A percentile compares a stretch with the other conserved stretches of the same genome.
Conservation (phyloP, 2,888 invertebrate genomes). For the Nudaria mundana region DNA sequence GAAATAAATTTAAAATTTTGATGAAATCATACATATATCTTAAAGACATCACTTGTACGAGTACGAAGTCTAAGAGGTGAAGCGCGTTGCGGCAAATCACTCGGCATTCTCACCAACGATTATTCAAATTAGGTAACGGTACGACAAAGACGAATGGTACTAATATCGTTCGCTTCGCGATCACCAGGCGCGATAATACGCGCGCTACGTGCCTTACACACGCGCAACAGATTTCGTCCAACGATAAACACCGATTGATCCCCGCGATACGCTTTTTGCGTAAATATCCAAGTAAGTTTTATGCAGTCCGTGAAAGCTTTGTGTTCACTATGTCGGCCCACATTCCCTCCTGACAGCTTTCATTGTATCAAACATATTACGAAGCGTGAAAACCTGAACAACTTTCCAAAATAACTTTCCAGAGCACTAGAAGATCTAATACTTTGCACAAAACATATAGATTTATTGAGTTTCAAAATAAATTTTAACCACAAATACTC, state of each 20-base stretch:
- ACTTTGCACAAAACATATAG: too few relatives aligned
- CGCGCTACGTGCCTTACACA: constrained; percentile 69
- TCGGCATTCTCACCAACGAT: constrained; percentile 77
- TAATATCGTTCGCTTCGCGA: constrained; percentile 74
- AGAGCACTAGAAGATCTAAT: too few relatives aligned
- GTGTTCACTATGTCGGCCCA: constrained; percentile 40
- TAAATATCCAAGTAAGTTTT: constrained; percentile 69
- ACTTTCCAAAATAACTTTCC: too few relatives aligned
- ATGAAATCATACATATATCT: constrained; percentile 26
- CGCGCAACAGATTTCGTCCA: constrained; percentile 71
- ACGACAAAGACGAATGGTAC: constrained; percentile 80
- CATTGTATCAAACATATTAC: constrained; percentile 21
- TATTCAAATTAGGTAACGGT: constrained; percentile 79
- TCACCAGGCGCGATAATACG: constrained; percentile 63
- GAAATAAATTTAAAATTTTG: constrained; percentile 18
- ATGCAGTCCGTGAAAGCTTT: constrained; percentile 53
- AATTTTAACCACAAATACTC: constrained; percentile 17
- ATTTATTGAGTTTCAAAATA: too few relatives aligned
- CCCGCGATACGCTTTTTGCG: constrained; percentile 75
- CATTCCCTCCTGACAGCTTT: constrained; percentile 13
- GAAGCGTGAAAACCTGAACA: constrained; percentile 16
- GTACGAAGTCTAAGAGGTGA: constrained; percentile 37
- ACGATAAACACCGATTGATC: constrained; percentile 76
- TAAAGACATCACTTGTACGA: constrained; percentile 29
- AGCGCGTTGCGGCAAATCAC: constrained; percentile 63